These are phyloP conservation scores for Hippasteria phrygiana DNA, from an alignment of 53 echinoderm and acorn worm genomes.

Conservation along the genomic window DNA sequence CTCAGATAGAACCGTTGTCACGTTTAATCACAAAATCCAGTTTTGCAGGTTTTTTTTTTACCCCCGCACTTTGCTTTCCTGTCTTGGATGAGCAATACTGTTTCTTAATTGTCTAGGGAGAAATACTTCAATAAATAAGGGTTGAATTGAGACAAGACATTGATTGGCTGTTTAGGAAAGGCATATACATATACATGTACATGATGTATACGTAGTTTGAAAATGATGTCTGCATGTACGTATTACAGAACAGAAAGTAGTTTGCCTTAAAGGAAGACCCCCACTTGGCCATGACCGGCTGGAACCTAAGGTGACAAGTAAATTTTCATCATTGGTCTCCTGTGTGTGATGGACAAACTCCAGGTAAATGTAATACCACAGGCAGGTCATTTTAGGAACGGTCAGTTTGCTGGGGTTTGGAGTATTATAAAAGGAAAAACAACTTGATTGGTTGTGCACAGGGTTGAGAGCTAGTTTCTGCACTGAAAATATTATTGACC, in stretches of 20 bases:
- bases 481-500: background rate
- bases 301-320: background rate
- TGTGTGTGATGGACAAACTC: too few relatives aligned
- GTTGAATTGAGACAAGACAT: too few relatives aligned
- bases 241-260: too few relatives aligned
- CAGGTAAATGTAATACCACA: too few relatives aligned
- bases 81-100: background rate
- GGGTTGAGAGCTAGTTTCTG: background rate
- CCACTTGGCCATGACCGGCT: conserved; percentile 40
- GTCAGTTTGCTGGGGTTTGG: background rate
- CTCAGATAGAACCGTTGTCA: too few relatives aligned
- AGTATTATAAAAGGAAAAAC: conserved; percentile 2
- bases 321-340: background rate
- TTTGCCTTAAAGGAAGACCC: background rate
- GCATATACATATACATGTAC: background rate
- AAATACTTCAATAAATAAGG: too few relatives aligned
- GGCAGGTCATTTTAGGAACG: background rate
- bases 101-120: background rate
- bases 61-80: background rate
- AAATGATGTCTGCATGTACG: too few relatives aligned
- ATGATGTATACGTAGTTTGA: too few relatives aligned
- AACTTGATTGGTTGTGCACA: conserved; percentile 1
- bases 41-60: too few relatives aligned
- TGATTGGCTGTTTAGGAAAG: too few relatives aligned
- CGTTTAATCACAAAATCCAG: too few relatives aligned